A percentile compares a stretch with the other conserved stretches of the same genome.
phyloP scores from a whole-genome alignment of 2,113 vertebrate species.

The Salvator merianae region DNA sequence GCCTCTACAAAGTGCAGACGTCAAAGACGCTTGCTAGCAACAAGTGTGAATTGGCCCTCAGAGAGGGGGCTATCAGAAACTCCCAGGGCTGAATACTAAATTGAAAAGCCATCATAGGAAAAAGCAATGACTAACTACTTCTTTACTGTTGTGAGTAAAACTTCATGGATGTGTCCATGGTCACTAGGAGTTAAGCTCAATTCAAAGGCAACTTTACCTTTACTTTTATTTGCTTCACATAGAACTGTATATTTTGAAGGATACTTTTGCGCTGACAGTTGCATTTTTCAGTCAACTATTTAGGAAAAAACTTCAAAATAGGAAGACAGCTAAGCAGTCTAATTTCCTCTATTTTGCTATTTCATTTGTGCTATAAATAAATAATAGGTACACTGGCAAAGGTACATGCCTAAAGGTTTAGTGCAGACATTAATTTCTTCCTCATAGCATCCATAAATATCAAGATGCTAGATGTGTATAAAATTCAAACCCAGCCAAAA shows the following conservation, averaged over 20 bases:
- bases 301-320: background rate
- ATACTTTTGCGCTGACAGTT: background rate
- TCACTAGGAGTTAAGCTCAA: too few relatives aligned
- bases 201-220: too few relatives aligned
- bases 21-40: too few relatives aligned
- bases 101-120: too few relatives aligned
- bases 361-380: background rate
- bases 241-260: background rate
- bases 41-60: too few relatives aligned
- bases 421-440: background rate
- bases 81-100: too few relatives aligned
- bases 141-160: too few relatives aligned
- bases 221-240: background rate
- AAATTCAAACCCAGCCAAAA: constrained; percentile 10
- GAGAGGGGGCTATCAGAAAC: too few relatives aligned
- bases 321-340: background rate
- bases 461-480: background rate
- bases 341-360: background rate
- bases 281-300: background rate
- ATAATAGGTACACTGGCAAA: background rate
- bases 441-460: too few relatives aligned
- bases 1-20: too few relatives aligned
- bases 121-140: too few relatives aligned
- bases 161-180: too few relatives aligned
- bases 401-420: background rate